Conservation (phyloP, 2,888 invertebrate genomes). For the Lucinisca nassula region DNA sequence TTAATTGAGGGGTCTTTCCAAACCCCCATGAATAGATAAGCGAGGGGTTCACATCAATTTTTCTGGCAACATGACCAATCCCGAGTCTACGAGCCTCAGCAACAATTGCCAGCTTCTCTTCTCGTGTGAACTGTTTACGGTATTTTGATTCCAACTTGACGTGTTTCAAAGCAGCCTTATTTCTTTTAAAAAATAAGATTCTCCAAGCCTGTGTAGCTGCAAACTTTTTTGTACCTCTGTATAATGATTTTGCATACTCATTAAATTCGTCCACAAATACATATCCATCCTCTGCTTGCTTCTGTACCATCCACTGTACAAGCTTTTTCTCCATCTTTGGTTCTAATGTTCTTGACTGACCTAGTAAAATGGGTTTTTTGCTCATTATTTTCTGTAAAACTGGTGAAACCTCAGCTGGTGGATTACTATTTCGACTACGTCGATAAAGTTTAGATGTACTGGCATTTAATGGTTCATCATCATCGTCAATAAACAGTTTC, state of each 20-base stretch:
- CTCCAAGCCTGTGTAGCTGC: conserved; percentile 69
- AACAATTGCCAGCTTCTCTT: conserved; percentile 64
- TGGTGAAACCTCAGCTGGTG: background rate
- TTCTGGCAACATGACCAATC: conserved; percentile 59
- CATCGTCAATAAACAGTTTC: conserved; percentile 55
- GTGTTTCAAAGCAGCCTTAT: conserved; percentile 60
- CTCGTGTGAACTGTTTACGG: conserved; percentile 62
- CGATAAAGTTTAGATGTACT: background rate
- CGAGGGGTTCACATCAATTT: conserved; percentile 61
- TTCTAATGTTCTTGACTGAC: conserved; percentile 63
- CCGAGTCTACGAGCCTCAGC: conserved; percentile 61
- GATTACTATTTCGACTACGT: background rate
- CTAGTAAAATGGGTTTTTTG: conserved; percentile 58
- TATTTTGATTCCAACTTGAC: conserved; percentile 64
- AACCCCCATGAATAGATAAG: conserved; percentile 61
- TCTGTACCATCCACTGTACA: conserved; percentile 59
- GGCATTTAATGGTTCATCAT: conserved; percentile 19
- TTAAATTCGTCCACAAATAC: conserved; percentile 67
- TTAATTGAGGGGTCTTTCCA: conserved; percentile 10
- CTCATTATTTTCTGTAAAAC: conserved; percentile 28
- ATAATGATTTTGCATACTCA: conserved; percentile 62
- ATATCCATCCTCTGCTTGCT: conserved; percentile 61
- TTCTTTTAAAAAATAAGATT: conserved; percentile 60
- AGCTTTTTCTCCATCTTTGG: conserved; percentile 65
- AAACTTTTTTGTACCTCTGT: conserved; percentile 67